Conservation (phyloP, 2,888 invertebrate genomes). For the Ernsta delagoae region DNA sequence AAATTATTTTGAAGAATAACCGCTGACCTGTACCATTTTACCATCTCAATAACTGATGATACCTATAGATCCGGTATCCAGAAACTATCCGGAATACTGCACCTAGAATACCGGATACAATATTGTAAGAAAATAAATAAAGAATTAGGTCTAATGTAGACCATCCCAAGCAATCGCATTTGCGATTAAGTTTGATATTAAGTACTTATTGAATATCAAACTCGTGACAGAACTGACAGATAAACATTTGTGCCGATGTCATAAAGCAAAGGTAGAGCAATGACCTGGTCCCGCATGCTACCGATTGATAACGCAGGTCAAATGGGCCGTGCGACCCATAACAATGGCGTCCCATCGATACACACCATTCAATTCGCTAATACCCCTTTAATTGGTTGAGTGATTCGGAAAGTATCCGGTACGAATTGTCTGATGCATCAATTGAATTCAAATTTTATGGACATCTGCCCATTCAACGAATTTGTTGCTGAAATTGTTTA, state of each 20-base stretch:
- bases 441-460: conserved; percentile 45
- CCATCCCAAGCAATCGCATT: too few relatives aligned
- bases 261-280: conserved; percentile 58
- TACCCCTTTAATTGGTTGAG: conserved; percentile 77
- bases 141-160: too few relatives aligned
- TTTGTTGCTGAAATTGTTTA: not conserved
- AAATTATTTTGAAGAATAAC: not conserved
- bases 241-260: conserved; percentile 46
- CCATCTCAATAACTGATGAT: too few relatives aligned
- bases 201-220: conserved; percentile 14
- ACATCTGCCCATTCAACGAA: conserved; percentile 13
- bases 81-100: too few relatives aligned
- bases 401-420: conserved; percentile 60
- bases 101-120: too few relatives aligned
- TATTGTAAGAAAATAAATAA: too few relatives aligned
- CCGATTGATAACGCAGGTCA: conserved; percentile 74
- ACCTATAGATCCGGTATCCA: too few relatives aligned
- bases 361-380: conserved; percentile 78
- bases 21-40: not conserved
- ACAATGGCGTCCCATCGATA: conserved; percentile 71
- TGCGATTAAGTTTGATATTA: too few relatives aligned
- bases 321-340: conserved; percentile 72
- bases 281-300: conserved; percentile 65
- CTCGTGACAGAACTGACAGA: conserved; percentile 46
- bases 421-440: conserved; percentile 48